Evolutionary conservation across 2,888 invertebrate species (phyloP), one percentile per base, ranked within the genome.

Genomic region (Pycnomerus fuliginosus): DNA sequence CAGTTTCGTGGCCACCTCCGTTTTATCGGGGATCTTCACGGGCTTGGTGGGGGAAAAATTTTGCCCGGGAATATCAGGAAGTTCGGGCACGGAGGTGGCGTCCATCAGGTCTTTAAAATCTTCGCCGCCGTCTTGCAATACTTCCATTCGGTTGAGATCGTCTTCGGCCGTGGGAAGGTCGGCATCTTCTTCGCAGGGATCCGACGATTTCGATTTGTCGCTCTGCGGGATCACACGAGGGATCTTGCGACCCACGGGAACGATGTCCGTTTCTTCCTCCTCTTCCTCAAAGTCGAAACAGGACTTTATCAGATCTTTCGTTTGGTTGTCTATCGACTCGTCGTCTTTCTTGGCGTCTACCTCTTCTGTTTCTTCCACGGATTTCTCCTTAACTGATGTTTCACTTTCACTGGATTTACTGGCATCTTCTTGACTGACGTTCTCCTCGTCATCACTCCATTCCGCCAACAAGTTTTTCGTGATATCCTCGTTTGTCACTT

Each of bases 251-350:
- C 83, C 76, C n/a, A 58, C 54, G 16, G 58, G 38, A 2, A 43
- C 44, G 16, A 42, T 47, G n/a, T 74, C 79, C 75, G 56, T 79
- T 62, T 85, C 81, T 76, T 58, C 82, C 53, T 87, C 86, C 48
- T 87, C 86, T 34, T 83, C 83, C 53, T 85, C 83, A 65, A 89
- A 89, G 67, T 90, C 89, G 64, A 88, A 90, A 65, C 88, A 88
- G 0, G 86, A 84, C 43, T 73, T 73, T n/a, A 20, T 20, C 20
- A 20, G 20, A 37, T 49, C 45, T 1, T 28, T 28, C 14, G 11
- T 34, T 37, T 12, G 45, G 25, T 17, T 44, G 14, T 40, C 42
- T 36, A 12, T 37, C 27, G 16, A 40, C 25, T 3, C 34, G 27
- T 25, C 34, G 29, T 52, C 42, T 22, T 33, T 40, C 3, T 10